These are phyloP conservation scores for Microtus pennsylvanicus DNA, from an alignment of 2,113 vertebrate genomes.

Conservation along the genomic window DNA sequence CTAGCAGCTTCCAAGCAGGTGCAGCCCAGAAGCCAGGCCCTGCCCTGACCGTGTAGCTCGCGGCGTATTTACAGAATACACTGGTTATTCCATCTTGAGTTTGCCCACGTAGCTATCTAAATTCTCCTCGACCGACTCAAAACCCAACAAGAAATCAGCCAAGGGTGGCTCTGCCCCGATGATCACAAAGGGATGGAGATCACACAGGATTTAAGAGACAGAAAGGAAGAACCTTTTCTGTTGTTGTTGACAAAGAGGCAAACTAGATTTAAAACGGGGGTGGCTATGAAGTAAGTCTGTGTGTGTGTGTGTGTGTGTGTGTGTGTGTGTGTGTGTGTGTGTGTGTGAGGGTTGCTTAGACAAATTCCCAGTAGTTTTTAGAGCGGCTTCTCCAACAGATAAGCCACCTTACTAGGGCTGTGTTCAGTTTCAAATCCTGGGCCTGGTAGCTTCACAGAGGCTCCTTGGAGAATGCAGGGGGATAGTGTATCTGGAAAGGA, in stretches of 20 bases:
- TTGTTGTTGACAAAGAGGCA: slow-evolving; percentile 63
- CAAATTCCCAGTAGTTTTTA: neutral
- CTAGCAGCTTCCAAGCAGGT: slow-evolving; percentile 29
- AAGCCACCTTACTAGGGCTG: slow-evolving; percentile 1
- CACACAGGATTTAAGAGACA: neutral
- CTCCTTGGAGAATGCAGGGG: neutral
- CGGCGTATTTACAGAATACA: neutral
- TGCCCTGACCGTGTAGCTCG: neutral
- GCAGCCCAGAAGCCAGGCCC: neutral
- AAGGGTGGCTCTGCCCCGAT: neutral
- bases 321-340: too few species aligned
- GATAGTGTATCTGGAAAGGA: neutral
- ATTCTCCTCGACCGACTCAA: slow-evolving; percentile 50
- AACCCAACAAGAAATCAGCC: slow-evolving; percentile 43
- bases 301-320: neutral
- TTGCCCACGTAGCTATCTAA: slow-evolving; percentile 46
- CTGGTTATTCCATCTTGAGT: neutral
- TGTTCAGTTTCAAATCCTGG: slow-evolving; percentile 16
- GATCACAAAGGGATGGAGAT: neutral
- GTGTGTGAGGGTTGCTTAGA: slow-evolving; percentile 8
- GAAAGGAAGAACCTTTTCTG: neutral
- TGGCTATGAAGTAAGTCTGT: neutral
- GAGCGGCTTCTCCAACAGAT: neutral
- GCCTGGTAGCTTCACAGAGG: neutral
- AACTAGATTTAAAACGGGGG: slow-evolving; percentile 31